A percentile compares a stretch with the other conserved stretches of the same genome.
Conservation (phyloP, 2,113 vertebrate species). For the Athene noctua region DNA sequence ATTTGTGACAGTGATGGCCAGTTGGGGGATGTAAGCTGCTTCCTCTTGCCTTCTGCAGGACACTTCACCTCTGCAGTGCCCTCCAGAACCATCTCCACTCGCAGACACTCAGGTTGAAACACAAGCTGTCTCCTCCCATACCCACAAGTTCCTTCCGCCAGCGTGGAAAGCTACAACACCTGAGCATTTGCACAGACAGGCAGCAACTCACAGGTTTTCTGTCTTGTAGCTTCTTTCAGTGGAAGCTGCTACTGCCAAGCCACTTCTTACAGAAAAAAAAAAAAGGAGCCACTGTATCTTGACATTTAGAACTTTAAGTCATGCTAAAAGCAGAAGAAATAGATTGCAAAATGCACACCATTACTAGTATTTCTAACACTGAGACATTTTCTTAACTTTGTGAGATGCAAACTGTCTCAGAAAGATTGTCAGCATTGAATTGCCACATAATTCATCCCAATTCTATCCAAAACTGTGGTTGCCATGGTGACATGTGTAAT, state of each 20-base stretch:
- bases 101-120: neutral
- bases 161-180: neutral
- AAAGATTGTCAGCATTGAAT: neutral
- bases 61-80: neutral
- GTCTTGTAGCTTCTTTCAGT: neutral
- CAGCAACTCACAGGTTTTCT: accelerated
- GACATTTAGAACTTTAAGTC: neutral
- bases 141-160: neutral
- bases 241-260: neutral
- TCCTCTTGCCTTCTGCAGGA: neutral
- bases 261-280: neutral
- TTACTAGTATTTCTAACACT: neutral
- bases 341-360: neutral
- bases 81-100: neutral
- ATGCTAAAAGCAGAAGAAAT: neutral
- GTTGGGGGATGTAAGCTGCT: neutral
- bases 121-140: neutral
- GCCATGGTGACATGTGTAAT: neutral
- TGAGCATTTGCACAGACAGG: neutral
- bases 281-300: neutral
- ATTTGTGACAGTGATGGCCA: neutral
- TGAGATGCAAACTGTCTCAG: neutral
- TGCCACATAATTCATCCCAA: neutral
- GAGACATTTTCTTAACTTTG: neutral
- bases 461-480: neutral